Evolutionary conservation across 2,888 invertebrate species (phyloP), one percentile per base, ranked within the genome.

Genomic region (Coleophora deauratella): DNA sequence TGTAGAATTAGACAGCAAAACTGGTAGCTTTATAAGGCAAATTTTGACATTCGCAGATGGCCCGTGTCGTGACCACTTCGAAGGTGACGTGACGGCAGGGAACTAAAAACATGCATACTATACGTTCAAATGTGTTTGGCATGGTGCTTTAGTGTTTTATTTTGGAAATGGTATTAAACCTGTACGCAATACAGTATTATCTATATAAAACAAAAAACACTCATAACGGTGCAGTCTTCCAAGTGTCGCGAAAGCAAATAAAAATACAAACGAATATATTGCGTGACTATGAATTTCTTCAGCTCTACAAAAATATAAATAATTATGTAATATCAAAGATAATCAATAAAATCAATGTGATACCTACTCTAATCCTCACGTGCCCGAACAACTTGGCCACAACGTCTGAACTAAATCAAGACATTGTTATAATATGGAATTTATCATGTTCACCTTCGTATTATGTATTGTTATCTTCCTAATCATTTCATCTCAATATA

Each of bases 171-270:
- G 68, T 72, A 63, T 60, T 66, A 63, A 63, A 68, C 52, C 52
- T 54, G 54, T 52, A 55, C 35, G 41, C 64, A 63, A 60, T 66
- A 68, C 77, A 80, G 79, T 81, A 80, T 81, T 79, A 79, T 64
- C 65, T 66, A 71, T 61, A 65, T 65, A 57, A 66, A 64, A 64
- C 61, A 57, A 66, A 64, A 64, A 60, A 67, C 63, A 61, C 63
- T 72, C 64, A 68, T 66, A 66, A 67, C 66, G 68, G 70, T 71
- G 73, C 76, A 72, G 80, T 78, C 81, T 81, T 80, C 77, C 78
- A 78, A 65, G 64, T 66, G 72, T 69, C 66, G 68, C 69, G 56
- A 59, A 57, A 62, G 56, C 51, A 28, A 38, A 21, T 32, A 27
- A 35, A 14, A 28, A 28, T 15, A 15, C 31, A 33, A 36, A 38